These are phyloP conservation scores for Caenorhabditis sp. DNA, from an alignment of 2,888 invertebrate genomes.

Conservation along the genomic window DNA sequence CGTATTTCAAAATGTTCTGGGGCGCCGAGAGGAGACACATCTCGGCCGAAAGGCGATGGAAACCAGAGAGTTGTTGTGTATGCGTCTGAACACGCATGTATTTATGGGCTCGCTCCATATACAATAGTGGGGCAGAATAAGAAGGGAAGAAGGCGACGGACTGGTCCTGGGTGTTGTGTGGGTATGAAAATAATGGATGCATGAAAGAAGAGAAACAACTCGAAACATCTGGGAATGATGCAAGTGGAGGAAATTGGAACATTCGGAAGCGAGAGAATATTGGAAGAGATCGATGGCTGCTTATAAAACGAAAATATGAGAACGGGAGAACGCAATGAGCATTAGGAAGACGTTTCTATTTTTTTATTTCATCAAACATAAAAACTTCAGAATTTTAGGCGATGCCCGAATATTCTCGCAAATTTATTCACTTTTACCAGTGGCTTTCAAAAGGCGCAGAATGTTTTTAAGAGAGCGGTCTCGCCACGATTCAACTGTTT, in stretches of 20 bases:
- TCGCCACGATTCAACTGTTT: too few relatives aligned
- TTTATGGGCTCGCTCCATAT: constrained; percentile 35
- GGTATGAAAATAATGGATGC: constrained; percentile 38
- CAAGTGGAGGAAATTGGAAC: background rate
- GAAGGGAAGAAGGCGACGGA: background rate
- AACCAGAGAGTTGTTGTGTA: constrained; percentile 22
- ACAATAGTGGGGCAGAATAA: constrained; percentile 14
- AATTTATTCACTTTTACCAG: too few relatives aligned
- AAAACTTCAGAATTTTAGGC: too few relatives aligned
- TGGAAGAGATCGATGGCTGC: background rate
- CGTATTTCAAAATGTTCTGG: constrained; percentile 58
- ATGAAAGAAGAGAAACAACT: constrained; percentile 11
- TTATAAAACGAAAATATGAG: too few relatives aligned
- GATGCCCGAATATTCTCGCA: too few relatives aligned
- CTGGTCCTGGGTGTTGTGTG: background rate
- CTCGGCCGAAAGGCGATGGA: constrained; percentile 15
- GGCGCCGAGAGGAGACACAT: constrained; percentile 9
- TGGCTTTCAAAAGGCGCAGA: too few relatives aligned
- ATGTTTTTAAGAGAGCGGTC: too few relatives aligned
- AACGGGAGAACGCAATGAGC: too few relatives aligned
- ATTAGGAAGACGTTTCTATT: too few relatives aligned
- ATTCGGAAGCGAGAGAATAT: background rate
- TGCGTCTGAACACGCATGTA: background rate
- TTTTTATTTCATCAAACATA: too few relatives aligned
- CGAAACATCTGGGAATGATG: constrained; percentile 10